Base-by-base conservation (phyloP, 2,113 vertebrate species). In the Anser cygnoides region DNA sequence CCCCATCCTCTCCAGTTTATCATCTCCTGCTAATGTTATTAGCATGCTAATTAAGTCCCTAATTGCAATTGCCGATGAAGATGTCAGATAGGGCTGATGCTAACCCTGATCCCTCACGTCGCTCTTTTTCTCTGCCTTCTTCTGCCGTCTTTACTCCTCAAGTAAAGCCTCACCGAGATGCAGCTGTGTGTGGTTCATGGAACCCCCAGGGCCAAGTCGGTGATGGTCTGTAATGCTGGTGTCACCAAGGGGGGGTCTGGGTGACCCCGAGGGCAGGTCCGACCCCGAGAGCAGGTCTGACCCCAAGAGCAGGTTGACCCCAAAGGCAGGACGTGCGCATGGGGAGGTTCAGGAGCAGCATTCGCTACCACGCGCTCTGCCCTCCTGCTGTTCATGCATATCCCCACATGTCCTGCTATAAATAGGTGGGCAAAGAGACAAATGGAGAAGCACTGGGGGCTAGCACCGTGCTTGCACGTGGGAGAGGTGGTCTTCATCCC, bases 341-440 rank as follows among this genome's bases (percentile, higher is more conserved):
- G 50, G 15, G 41, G 44, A 70, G 49, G 50, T 11, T 35, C 15
- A 26, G 86, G 67, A 90, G 63, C 0, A 10, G 55, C 89, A 97
- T 93, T 84, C 93, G 46, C 89, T 65, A 81, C 92, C 86, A 91
- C 61, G 57, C 88, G 43, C 86, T 78, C 76, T 57, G 23, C 52
- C 84, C 84, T 66, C 70, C 28, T 54, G 43, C 89, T 71, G 68
- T 94, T 80, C 1, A 0, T 74, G 18, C 62, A 41, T 17, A 39
- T 65, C 62, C 62, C 62, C 39, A 65, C 62, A 7, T 39, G 23
- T 19, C 26, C 16, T 19, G 26, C 87, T 95, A 96, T 91, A 96
- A 95, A 97, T 92, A 94, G 91, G 93, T 95, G 28, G 80, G 91
- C 87, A 92, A 95, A 82, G 87, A 89, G 77, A 46, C 84, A 49